Conservation (phyloP, 2,888 invertebrate genomes). For the Amphipoea lucens region DNA sequence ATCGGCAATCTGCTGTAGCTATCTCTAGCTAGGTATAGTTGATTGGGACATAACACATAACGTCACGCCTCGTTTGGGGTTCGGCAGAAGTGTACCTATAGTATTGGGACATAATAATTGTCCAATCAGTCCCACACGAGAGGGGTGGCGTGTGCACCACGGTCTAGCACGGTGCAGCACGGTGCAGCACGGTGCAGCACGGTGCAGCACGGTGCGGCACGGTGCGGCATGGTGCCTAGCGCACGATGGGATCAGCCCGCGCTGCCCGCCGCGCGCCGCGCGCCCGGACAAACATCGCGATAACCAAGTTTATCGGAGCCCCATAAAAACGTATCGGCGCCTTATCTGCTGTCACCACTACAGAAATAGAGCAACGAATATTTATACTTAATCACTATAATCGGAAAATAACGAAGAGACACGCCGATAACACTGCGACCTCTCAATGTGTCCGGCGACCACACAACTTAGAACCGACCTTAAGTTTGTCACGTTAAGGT, state of each 20-base stretch:
- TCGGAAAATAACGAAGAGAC: slow-evolving; percentile 84
- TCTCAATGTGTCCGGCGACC: slow-evolving; percentile 54
- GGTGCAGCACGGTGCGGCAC: no score
- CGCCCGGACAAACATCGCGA: slow-evolving; percentile 65
- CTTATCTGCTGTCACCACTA: slow-evolving; percentile 69
- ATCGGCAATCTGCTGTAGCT: neutral
- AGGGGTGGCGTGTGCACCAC: no score
- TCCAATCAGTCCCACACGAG: neutral
- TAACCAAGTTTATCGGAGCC: slow-evolving; percentile 72
- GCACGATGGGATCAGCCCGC: neutral
- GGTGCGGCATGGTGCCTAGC: neutral
- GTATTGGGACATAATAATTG: neutral
- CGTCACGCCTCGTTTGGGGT: no score
- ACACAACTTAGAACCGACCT: slow-evolving; percentile 30
- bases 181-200: neutral
- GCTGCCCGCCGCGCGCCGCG: slow-evolving; percentile 16
- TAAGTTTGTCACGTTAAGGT: slow-evolving; percentile 29
- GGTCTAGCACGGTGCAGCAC: neutral
- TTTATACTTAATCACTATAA: slow-evolving; percentile 80
- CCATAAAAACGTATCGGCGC: slow-evolving; percentile 67
- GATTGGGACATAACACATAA: neutral
- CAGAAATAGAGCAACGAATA: slow-evolving; percentile 75
- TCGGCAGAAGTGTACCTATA: neutral
- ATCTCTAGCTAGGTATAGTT: no score
- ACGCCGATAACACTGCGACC: slow-evolving; percentile 77